Conservation (phyloP, 2,113 vertebrate species). For the Meles meles region DNA sequence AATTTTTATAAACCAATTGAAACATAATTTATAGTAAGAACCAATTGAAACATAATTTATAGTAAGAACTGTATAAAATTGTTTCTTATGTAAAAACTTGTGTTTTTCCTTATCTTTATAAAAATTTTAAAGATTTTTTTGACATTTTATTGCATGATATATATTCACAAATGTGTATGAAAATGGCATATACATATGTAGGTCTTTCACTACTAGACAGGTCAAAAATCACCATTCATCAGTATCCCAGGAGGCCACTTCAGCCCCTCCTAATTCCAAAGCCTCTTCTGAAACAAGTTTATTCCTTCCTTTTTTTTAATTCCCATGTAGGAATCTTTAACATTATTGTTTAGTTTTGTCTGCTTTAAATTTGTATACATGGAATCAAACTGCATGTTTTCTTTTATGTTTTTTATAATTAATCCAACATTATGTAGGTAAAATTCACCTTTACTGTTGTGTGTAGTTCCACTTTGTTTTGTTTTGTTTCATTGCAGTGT, state of each 20-base stretch:
- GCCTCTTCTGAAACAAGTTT: neutral
- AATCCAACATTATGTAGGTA: neutral
- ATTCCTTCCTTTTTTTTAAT: neutral
- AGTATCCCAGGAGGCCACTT: neutral
- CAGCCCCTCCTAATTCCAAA: neutral
- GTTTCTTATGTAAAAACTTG: neutral
- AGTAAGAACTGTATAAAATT: neutral
- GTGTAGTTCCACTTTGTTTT: neutral
- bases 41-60: neutral
- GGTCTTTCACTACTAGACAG: neutral
- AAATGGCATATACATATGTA: neutral
- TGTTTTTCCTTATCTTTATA: neutral
- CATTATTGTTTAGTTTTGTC: neutral
- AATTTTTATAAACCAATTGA: neutral
- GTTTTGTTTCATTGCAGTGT: neutral
- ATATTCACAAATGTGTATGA: neutral
- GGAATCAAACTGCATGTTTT: neutral
- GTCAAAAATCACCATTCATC: neutral
- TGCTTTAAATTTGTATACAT: neutral
- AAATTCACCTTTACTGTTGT: neutral
- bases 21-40: too few relatives aligned
- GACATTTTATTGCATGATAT: neutral
- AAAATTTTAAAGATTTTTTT: neutral
- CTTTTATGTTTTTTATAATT: neutral
- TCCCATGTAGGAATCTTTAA: neutral